These are phyloP conservation scores for Gymnothorax reevesii DNA, from an alignment of 2,797 vertebrate species.

Conservation along the genomic window DNA sequence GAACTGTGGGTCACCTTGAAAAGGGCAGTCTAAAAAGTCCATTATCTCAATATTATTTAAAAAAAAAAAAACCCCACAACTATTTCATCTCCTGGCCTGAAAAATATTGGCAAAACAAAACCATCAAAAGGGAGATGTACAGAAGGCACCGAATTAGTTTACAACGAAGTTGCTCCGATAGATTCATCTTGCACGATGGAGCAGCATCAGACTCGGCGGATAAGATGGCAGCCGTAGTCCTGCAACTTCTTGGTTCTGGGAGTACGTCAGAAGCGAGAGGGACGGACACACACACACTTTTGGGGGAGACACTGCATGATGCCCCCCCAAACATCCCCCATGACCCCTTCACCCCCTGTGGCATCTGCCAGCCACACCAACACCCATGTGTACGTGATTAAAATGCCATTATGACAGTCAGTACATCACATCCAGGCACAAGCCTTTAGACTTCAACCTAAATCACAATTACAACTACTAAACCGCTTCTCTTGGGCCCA, in stretches of 20 bases:
- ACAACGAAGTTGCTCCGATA: neutral
- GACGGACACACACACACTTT: neutral
- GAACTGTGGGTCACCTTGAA: neutral
- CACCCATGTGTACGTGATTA: neutral
- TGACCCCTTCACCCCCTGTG: neutral
- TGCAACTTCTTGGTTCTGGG: neutral
- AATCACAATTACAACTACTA: neutral
- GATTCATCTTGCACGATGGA: slow-evolving; percentile 23
- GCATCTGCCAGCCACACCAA: neutral
- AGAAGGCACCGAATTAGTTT: neutral
- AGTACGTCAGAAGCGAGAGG: neutral
- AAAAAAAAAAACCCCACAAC: neutral
- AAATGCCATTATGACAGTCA: neutral
- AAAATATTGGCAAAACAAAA: too few relatives aligned
- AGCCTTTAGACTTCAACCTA: neutral
- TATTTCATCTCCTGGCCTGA: neutral
- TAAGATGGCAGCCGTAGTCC: neutral
- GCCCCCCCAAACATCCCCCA: neutral
- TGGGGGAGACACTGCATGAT: neutral
- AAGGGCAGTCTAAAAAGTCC: slow-evolving; percentile 19
- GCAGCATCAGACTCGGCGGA: too few relatives aligned
- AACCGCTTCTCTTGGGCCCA: neutral
- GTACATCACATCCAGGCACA: neutral
- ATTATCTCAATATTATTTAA: too few relatives aligned
- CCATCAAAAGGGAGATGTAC: neutral